Conservation (phyloP, 2,797 vertebrate genomes). For the Mionectes olivaceus region DNA sequence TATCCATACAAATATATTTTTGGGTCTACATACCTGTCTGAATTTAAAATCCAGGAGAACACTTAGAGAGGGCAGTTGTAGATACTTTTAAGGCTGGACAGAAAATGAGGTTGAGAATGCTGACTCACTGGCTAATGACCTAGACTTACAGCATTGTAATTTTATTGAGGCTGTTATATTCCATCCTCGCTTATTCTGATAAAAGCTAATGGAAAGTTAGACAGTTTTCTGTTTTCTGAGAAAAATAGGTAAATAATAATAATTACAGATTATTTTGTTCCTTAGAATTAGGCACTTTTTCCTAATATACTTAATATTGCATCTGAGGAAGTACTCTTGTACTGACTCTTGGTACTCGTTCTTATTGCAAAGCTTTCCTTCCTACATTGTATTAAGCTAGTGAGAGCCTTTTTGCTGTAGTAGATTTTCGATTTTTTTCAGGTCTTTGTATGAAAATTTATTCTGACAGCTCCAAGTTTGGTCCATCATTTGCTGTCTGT, state of each 20-base stretch:
- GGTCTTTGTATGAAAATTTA: constrained; percentile 2
- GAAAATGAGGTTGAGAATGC: neutral
- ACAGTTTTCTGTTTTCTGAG: neutral
- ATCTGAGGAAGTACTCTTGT: neutral
- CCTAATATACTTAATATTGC: neutral
- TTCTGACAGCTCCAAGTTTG: constrained; percentile 25
- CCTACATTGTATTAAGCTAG: neutral
- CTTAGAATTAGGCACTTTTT: neutral
- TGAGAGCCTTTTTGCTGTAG: neutral
- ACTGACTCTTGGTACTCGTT: neutral
- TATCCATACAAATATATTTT: neutral
- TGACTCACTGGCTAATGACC: neutral
- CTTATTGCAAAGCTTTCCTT: neutral
- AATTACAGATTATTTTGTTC: neutral
- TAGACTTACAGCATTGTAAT: neutral
- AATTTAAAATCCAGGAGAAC: neutral
- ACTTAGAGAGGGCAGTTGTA: neutral
- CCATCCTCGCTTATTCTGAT: neutral
- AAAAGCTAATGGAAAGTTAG: neutral
- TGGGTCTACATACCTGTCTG: neutral
- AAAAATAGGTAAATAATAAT: neutral
- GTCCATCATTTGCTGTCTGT: constrained; percentile 11
- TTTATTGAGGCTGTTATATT: neutral
- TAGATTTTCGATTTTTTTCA: neutral
- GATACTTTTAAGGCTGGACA: neutral